Base-by-base conservation (phyloP, 1,140 invertebrate genomes). In the Diachasma alloeum region DNA sequence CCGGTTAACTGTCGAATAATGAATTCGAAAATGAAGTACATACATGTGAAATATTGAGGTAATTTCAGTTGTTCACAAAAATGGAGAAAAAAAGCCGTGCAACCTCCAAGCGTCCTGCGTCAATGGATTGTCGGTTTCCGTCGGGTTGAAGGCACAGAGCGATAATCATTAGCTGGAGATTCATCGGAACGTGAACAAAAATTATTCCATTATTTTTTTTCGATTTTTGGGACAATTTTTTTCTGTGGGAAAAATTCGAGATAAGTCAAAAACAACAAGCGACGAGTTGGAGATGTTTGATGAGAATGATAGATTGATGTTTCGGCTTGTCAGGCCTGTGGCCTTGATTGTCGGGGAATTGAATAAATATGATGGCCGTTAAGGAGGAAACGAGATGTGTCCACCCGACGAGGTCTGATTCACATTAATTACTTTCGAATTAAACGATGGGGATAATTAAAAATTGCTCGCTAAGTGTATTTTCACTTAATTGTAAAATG, bases 81-180 rank as follows among this genome's bases (percentile, higher is more conserved):
- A 56, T 56, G 2, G 19, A 56, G 19, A 19, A 56, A 19, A 56
- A 56, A 56, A 56, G n/a, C 19, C 48, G 48, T 22, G 48, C 48
- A 56, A 68, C 67, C 39, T 48, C 44, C 11, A 11, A 48, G 77
- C 72, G 82, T 83, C 78, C 77, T 80, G 83, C 82, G 79, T 84
- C 83, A 84, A 84, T 84, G 82, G 82, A 75, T 84, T 84, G 83
- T 84, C 83, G 82, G 83, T 83, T 84, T 84, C 83, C 83, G 83
- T 83, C 70, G 80, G 79, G 79, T 71, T 71, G 13, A 42, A 42
- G 39, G 39, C 10, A 13, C 9, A 42, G 75, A 78, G 78, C 80
- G 81, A 83, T 81, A 81, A 82, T 80, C 79, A 81, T 80, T 81
- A 76, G 81, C 80, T 83, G 81, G 82, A 6, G n/a, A 56, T 56